Percentiles rank a stretch among this genome's conserved stretches.
phyloP scores from a whole-genome alignment of 2,888 invertebrate species.

The Hydriomena furcata region DNA sequence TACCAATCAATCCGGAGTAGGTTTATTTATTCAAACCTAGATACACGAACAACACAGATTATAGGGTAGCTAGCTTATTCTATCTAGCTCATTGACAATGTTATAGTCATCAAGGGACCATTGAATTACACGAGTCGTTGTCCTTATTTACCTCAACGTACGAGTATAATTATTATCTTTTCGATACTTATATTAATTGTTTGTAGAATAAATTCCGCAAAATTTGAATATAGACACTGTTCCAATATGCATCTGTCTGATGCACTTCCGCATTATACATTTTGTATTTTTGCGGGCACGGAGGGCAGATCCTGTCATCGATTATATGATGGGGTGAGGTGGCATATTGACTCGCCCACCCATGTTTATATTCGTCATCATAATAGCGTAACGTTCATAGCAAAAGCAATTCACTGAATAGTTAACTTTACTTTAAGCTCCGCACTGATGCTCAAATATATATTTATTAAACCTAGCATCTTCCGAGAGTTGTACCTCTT shows the following conservation, averaged over 20 bases:
- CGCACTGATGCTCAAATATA: no score
- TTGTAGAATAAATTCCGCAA: no score
- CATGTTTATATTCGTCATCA: constrained; percentile 4
- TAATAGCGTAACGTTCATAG: background rate
- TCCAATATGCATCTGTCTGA: constrained; percentile 12
- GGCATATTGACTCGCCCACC: constrained; percentile 4
- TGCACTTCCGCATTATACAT: constrained; percentile 16
- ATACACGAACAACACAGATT: background rate
- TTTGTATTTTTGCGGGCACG: background rate
- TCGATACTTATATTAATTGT: no score
- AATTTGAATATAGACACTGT: background rate
- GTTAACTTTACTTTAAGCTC: no score
- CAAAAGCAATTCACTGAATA: background rate
- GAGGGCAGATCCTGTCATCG: constrained; percentile 8
- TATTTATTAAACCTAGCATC: no score
- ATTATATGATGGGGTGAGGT: constrained; percentile 14
- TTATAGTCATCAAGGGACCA: no score
- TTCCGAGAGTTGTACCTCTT: no score
- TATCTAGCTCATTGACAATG: no score
- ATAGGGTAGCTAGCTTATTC: no score
- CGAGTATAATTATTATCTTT: no score
- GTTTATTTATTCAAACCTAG: constrained; percentile 9
- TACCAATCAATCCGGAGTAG: constrained; percentile 18
- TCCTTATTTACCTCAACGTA: no score
- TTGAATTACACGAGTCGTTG: no score